phyloP scores from a whole-genome alignment of 1,140 invertebrate genomes.

The Saccostrea glomerata region DNA sequence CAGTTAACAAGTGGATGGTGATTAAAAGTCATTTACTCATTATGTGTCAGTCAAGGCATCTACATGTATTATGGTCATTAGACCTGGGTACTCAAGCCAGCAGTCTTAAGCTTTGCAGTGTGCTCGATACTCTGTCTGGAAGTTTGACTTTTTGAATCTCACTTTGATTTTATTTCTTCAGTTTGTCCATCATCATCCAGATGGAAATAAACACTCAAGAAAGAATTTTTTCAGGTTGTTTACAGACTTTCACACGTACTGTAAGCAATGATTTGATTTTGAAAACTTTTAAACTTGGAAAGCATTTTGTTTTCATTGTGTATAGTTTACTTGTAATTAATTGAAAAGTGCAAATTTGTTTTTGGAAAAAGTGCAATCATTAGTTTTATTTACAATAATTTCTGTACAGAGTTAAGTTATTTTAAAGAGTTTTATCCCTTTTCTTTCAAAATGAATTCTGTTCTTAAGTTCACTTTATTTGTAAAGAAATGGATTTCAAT shows the following conservation, averaged over 20 bases:
- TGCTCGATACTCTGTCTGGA: constrained; percentile 1
- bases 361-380: constrained; percentile 21
- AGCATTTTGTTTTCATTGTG: constrained; percentile 12
- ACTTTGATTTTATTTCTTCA: background rate
- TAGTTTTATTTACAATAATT: constrained; percentile 19
- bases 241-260: background rate
- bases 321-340: constrained; percentile 6
- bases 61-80: background rate
- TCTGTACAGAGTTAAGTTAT: constrained; percentile 8
- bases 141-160: constrained; percentile 13
- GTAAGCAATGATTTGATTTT: background rate
- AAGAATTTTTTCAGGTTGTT: background rate
- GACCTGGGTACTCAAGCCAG: background rate
- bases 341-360: background rate
- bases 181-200: background rate
- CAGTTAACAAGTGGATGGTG: constrained; percentile 28
- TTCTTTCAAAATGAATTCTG: background rate
- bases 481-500: background rate
- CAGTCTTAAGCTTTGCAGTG: background rate
- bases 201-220: background rate
- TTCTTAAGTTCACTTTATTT: background rate
- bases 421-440: constrained; percentile 10
- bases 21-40: constrained; percentile 27
- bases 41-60: background rate
- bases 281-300: background rate